Base-by-base conservation (phyloP, 1,140 invertebrate species). In the Sminthurinus signatus region DNA sequence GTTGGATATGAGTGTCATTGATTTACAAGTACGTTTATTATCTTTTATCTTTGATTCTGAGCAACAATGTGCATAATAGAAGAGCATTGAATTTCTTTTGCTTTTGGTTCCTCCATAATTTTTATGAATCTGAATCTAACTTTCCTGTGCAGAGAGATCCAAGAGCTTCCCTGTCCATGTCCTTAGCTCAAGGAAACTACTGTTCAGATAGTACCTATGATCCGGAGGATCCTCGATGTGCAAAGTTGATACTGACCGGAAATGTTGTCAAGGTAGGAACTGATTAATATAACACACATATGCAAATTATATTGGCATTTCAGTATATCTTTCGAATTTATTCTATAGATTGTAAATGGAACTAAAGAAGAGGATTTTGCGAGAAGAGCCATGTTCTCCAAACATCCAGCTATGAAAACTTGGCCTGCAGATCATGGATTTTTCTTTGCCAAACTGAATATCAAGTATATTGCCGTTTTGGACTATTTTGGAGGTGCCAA, bases 211-310 rank as follows among this genome's bases (percentile, higher is more conserved):
- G 84, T 52, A 74, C 80, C 51, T 84, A 80, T 62, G 88, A 91
- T 75, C 85, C 88, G 0, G 87, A 90, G 80, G 88, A 90, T 76
- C 88, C 89, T 1, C 80, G 86, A 15, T 91, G 89, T 80, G 84
- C 86, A 1, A 81, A 86, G 57, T 78, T 87, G 0, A 84, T 88
- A 69, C 78, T 91, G 1, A 82, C 83, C 27, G 88, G 88, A 42
- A 81, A 80, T 73, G 83, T 89, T 62, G 77, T 81, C 58, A 80
- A 80, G 79, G 87, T 89, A 75, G 74, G n/a, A 12, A 42, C 12
- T 46, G n/a, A n/a, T n/a, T n/a, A n/a, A n/a, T n/a, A n/a, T n/a
- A n/a, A n/a, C n/a, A n/a, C n/a, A n/a, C n/a, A n/a, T n/a, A n/a
- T n/a, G n/a, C n/a, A n/a, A n/a, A n/a, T n/a, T n/a, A n/a, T n/a